Base-by-base conservation (phyloP, 2,113 vertebrate genomes). In the Pongo abelii region DNA sequence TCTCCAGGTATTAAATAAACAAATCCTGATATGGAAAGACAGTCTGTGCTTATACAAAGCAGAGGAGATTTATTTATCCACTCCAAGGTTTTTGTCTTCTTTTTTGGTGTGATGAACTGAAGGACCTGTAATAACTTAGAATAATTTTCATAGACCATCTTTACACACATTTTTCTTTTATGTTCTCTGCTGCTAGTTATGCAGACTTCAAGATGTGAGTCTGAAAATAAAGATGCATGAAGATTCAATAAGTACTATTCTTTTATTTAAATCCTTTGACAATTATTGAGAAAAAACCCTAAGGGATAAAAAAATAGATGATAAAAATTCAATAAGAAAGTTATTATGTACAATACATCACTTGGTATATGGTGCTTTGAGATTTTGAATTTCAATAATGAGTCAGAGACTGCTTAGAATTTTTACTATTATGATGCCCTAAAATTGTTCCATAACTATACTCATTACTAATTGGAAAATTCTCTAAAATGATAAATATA, bases 191-290 rank as follows among this genome's bases (percentile, higher is more conserved):
- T 59, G 48, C 89, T 38, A 13, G 0, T 59, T 84, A 69, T 83
- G 11, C 30, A 96, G 93, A 30, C 95, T 95, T 90, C 75, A 80
- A 89, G 72, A 96, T 43, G 25, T 84, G 72, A 89, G 46, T 79
- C 93, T 91, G 92, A 97, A 95, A 97, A 97, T 40, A 40, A 84
- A 75, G 86, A 38, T 2, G 0, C 1, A 38, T 46, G 8, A 89
- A 97, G 93, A 97, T 94, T 23, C 89, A 94, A 84, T 95, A 92
- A 61, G 86, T 72, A 3, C 57, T 84, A n/a, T 94, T 97, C 30
- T 91, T 72, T 46, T 38, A 55, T 97, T 97, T 74, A 98, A 93
- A 96, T 94, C 96, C 69, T 43, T 97, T 84, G 95, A 93, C 3
- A 64, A 55, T 69, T 97, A 89, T 67, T 9, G 85, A 94, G 67